Base-by-base conservation (phyloP, 2,888 invertebrate species). In the Ctena decussata region DNA sequence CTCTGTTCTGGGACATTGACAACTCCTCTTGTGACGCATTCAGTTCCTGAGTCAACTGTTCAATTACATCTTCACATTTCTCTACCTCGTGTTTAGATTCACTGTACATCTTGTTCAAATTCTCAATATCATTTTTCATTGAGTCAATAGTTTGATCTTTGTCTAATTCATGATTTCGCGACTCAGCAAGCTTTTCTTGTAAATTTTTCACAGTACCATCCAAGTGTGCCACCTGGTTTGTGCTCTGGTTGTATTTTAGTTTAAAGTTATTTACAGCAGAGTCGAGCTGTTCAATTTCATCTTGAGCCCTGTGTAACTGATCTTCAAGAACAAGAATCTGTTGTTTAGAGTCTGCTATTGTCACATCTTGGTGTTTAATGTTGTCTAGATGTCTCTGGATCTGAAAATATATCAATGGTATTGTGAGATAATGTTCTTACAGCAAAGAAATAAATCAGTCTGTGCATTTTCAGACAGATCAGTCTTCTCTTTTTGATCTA, bases 1-100 rank as follows among this genome's bases (percentile, higher is more conserved):
- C 83, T 24, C 93, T 91, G 41, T 91, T 92, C 81, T 93, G 92
- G 1, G 93, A 88, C 69, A 92, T 83, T 24, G 93, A 90, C 57
- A 95, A 86, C 39, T 95, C 95, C 57, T 94, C 93, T 85, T 95
- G 95, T 0, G 92, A 89, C 6, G 90, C 86, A 77, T 90, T 93
- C 74, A 95, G 88, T 86, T 95, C 95, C 53, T 91, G 87, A 5
- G 94, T 95, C 44, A 95, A 89, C 86, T 94, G 93, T 70, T 95
- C 94, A 0, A 95, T 94, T 70, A 94, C 93, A 46, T 94, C 93
- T 87, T 95, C 95, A 82, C 94, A 94, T 73, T 93, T 93, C 71
- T 82, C 84, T 30, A 95, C 90, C 77, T 95, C 93, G 35, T 86
- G 90, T 91, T 93, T 94, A 21, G 91, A 90, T 79, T 94, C 94